These are phyloP conservation scores for Drosophila kanekoi DNA, from an alignment of 2,888 invertebrate species.

Conservation along the genomic window DNA sequence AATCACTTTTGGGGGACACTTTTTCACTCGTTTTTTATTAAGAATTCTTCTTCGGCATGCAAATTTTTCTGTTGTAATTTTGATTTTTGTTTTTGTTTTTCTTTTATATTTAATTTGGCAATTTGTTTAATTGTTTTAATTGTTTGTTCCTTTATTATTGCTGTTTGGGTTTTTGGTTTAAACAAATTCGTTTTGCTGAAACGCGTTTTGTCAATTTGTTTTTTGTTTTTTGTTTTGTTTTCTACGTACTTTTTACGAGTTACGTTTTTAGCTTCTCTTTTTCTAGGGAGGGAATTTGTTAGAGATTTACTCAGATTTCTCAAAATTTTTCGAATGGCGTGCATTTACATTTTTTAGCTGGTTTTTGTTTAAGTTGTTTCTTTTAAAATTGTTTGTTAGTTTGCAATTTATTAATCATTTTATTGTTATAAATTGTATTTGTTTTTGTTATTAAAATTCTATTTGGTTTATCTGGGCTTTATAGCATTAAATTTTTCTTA, in stretches of 20 bases:
- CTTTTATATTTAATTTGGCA: constrained; percentile 62
- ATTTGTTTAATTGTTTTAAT: constrained; percentile 53
- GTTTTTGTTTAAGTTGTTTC: constrained; percentile 13
- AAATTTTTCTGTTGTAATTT: constrained; percentile 1
- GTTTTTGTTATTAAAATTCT: constrained; percentile 9
- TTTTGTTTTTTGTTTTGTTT: no score
- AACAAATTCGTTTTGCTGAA: constrained; percentile 75
- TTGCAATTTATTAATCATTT: neutral
- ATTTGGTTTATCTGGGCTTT: constrained; percentile 17
- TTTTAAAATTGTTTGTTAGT: constrained; percentile 13
- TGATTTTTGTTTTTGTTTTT: constrained; percentile 2
- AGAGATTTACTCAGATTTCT: constrained; percentile 23
- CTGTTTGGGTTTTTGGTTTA: constrained; percentile 52
- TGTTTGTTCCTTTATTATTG: constrained; percentile 52
- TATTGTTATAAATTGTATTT: neutral
- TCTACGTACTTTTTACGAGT: constrained; percentile 33
- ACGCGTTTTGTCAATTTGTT: constrained; percentile 64
- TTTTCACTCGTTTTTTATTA: constrained; percentile 23
- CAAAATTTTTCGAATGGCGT: constrained; percentile 34
- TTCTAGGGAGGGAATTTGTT: constrained; percentile 68
- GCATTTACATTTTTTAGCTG: constrained; percentile 38
- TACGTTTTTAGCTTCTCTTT: constrained; percentile 31
- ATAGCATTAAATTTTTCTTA: constrained; percentile 64
- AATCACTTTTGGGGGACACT: constrained; percentile 15
- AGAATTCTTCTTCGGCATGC: constrained; percentile 21